Percentiles rank a stretch among this genome's conserved stretches.
Conservation (phyloP, 2,113 vertebrate genomes). For the Nicator chloris region DNA sequence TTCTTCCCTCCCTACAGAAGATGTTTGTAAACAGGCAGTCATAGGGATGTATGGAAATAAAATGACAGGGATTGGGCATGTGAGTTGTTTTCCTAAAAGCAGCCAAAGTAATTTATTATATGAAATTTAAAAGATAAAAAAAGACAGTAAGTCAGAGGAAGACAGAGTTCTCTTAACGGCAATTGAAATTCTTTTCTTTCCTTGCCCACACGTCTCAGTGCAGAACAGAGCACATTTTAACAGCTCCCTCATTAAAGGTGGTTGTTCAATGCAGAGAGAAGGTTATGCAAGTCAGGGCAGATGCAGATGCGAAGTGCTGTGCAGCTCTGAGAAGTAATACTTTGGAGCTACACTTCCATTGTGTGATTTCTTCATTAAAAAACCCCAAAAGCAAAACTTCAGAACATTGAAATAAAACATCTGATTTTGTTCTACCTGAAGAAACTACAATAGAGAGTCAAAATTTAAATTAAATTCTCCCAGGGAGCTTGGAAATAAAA, state of each 20-base stretch:
- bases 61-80: not conserved
- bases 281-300: conserved; percentile 24
- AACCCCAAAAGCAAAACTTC: not conserved
- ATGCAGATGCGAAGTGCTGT: not conserved
- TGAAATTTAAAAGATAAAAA: not conserved
- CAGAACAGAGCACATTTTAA: not conserved
- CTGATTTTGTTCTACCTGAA: not conserved
- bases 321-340: not conserved
- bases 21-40: not conserved
- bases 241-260: not conserved
- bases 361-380: not conserved
- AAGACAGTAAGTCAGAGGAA: not conserved
- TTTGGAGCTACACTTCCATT: not conserved
- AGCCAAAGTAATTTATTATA: not conserved
- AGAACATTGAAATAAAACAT: not conserved
- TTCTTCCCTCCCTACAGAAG: not conserved
- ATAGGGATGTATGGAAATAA: not conserved
- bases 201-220: not conserved
- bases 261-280: not conserved
- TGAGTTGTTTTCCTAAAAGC: not conserved
- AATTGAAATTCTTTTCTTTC: not conserved
- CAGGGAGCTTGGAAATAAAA: not conserved
- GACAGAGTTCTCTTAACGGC: not conserved
- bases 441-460: not conserved
- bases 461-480: not conserved